These are phyloP conservation scores for Acleris cristana DNA, from an alignment of 2,888 invertebrate genomes.

Conservation along the genomic window DNA sequence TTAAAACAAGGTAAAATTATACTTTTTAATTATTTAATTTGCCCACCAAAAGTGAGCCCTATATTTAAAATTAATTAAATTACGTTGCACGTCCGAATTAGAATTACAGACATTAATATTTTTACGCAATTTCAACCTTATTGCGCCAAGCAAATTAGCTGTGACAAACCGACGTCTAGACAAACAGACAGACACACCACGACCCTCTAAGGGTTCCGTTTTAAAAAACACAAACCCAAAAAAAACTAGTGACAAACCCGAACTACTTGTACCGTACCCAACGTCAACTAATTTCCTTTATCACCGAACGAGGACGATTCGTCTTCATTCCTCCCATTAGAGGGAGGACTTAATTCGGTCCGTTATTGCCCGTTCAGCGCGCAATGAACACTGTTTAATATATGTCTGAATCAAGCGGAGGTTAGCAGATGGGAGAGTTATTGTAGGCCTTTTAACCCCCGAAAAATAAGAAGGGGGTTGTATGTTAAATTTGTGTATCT, in stretches of 20 bases:
- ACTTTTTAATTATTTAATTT: no score
- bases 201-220: background rate
- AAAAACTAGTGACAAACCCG: constrained; percentile 1
- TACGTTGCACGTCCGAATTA: no score
- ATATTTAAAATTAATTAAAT: no score
- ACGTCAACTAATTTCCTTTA: constrained; percentile 53
- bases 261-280: constrained; percentile 37
- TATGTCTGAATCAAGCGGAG: constrained; percentile 28
- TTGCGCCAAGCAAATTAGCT: no score
- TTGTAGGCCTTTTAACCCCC: background rate
- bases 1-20: no score
- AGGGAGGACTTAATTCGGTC: constrained; percentile 41
- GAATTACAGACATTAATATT: no score
- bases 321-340: constrained; percentile 54
- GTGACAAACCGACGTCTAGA: no score
- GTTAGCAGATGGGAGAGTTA: background rate
- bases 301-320: constrained; percentile 50
- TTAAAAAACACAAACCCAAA: background rate
- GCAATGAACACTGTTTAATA: constrained; percentile 39
- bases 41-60: no score
- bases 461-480: no score
- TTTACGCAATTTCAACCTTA: no score
- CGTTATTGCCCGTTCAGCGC: constrained; percentile 40
- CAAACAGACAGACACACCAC: no score
- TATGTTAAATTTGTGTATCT: background rate